Evolutionary conservation across 2,888 invertebrate species (phyloP), one percentile per base, ranked within the genome.

Genomic region (Acleris laterana): DNA sequence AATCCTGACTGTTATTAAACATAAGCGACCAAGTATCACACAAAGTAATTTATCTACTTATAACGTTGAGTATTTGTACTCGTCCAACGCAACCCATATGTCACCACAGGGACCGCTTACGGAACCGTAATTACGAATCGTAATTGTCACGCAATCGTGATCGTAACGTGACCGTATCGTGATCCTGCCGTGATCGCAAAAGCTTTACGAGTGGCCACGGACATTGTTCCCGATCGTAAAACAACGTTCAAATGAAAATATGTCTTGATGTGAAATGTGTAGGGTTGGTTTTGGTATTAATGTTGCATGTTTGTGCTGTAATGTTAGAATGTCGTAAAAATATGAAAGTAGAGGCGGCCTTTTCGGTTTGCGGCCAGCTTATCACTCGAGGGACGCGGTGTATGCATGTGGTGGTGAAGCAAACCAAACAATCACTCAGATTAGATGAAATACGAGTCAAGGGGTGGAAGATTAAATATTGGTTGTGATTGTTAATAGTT

Each of bases 271-370:
- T 19, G 22, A 38, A 38, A 38, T 4, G 5, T 3, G 7, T 2
- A 64, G 53, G 59, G 53, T 22, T 19, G 9, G 22, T 9, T 42
- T 9, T 38, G 32, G 44, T 42, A 44, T 11, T 44, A 13, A 19
- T 25, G 28, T 52, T 32, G 32, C 3, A 28, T 22, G 9, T 46
- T 56, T 58, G 16, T 9, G 50, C 52, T 22, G 53, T 53, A 49
- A 64, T 22, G 53, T 53, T 53, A 64, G 59, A 53, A 38, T n/a
- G 64, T 49, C 59, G 25, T 64, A 64, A 64, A 61, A 58, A 52
- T 11, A 44, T 58, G 46, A 63, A 46, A 20, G 4, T 32, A 20
- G 28, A 57, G 46, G 58, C 58, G 38, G 48, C 46, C 17, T 58
- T 52, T 13, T 13, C 19, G 46, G 17, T 46, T 46, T 20, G 22